A percentile compares a stretch with the other conserved stretches of the same genome.
Conservation (phyloP, 2,797 vertebrate species). For the Sphenodon punctatus region DNA sequence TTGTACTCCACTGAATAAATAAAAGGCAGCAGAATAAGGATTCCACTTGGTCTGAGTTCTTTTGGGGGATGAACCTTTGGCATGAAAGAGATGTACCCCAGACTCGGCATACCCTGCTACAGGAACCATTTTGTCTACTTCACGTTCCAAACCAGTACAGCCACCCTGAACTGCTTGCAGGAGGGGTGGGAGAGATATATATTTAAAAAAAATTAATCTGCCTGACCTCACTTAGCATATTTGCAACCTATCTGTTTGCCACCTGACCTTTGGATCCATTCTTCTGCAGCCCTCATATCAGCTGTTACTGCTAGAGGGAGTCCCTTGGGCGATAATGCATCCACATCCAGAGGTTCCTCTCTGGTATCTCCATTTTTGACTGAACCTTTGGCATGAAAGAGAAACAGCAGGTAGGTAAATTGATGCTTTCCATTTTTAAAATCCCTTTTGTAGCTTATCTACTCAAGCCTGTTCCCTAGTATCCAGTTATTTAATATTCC, state of each 20-base stretch:
- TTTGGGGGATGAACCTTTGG: no score
- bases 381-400: conserved; percentile 55
- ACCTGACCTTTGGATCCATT: conserved; percentile 65
- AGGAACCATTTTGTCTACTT: no score
- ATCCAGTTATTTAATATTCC: neutral
- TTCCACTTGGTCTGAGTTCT: no score
- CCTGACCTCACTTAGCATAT: no score
- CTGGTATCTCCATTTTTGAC: conserved; percentile 37
- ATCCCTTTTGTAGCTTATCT: neutral
- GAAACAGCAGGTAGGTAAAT: conserved; percentile 20
- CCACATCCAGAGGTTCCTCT: conserved; percentile 41
- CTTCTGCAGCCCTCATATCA: neutral
- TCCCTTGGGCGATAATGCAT: neutral
- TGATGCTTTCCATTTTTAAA: neutral
- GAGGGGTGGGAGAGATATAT: no score
- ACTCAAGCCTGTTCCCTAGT: neutral
- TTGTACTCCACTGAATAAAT: no score
- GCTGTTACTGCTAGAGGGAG: neutral
- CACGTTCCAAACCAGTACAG: no score
- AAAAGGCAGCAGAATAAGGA: no score
- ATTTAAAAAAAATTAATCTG: no score
- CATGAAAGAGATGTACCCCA: no score
- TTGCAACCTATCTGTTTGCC: rapidly evolving
- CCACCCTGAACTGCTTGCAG: no score
- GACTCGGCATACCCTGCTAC: no score